Evolutionary conservation across 2,797 vertebrate species (phyloP).

Genomic region (Oophaga sylvatica): DNA sequence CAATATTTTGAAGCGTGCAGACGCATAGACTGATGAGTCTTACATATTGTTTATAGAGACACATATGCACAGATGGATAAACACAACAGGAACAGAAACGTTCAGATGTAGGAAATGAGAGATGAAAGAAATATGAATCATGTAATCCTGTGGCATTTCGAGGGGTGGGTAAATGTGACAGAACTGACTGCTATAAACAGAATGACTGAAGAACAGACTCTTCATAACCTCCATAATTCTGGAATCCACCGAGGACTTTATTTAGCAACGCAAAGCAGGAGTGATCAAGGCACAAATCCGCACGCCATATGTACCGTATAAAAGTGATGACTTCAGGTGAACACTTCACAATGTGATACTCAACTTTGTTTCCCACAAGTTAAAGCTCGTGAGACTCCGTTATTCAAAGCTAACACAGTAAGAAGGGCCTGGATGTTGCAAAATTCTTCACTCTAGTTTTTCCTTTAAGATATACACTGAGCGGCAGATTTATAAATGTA

Average conservation of each 20-base stretch:
- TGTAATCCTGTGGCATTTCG: neutral
- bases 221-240: conserved; percentile 12
- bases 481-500: neutral
- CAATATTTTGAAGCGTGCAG: neutral
- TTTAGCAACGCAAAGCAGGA: conserved; percentile 34
- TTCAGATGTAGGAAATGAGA: conserved; percentile 64
- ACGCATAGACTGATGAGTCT: neutral
- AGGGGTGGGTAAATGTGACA: conserved; percentile 36
- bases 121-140: conserved; percentile 37
- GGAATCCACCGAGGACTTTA: conserved; percentile 1
- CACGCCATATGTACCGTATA: conserved; percentile 23
- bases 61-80: conserved; percentile 31
- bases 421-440: neutral
- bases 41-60: neutral
- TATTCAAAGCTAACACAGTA: neutral
- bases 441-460: neutral
- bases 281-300: neutral
- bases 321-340: conserved; percentile 19
- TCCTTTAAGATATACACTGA: neutral
- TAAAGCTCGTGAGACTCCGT: neutral
- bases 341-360: neutral
- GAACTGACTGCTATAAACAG: conserved; percentile 33
- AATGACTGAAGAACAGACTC: conserved; percentile 14
- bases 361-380: conserved; percentile 1
- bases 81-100: conserved; percentile 61